phyloP scores from a whole-genome alignment of 1,140 invertebrate species.

The Pogonognathellus flavescens region DNA sequence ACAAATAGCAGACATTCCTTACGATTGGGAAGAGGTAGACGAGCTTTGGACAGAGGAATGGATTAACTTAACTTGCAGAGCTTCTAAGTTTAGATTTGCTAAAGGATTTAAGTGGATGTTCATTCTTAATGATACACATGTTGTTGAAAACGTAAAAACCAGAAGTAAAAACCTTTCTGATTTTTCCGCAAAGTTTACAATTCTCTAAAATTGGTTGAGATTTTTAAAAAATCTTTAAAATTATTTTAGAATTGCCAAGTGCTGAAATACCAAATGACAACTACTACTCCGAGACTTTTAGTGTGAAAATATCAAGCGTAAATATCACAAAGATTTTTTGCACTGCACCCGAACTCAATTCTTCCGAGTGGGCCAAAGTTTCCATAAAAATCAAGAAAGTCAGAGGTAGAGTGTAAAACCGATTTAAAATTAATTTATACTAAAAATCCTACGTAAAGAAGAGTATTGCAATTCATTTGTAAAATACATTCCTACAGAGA shows the following conservation, averaged over 20 bases:
- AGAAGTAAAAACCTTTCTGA: background rate
- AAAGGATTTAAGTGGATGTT: slow-evolving; percentile 14
- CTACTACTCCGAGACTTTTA: background rate
- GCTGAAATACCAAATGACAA: background rate
- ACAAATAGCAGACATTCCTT: background rate
- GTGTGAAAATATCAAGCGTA: background rate
- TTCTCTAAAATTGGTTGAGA: too few relatives aligned
- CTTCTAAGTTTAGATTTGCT: slow-evolving; percentile 25
- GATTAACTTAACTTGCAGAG: slow-evolving; percentile 4
- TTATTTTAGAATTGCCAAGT: slow-evolving; percentile 10
- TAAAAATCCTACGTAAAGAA: too few relatives aligned
- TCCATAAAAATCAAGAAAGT: background rate
- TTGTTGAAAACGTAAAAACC: background rate
- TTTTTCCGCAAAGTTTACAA: too few relatives aligned
- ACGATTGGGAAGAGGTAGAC: background rate
- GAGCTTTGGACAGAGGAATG: background rate
- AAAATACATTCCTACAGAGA: background rate
- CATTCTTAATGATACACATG: background rate
- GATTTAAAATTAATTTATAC: too few relatives aligned
- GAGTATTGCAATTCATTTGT: too few relatives aligned
- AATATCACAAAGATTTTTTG: slow-evolving; percentile 6
- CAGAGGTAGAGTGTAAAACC: too few relatives aligned
- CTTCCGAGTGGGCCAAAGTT: background rate
- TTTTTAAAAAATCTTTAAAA: too few relatives aligned
- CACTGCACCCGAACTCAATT: background rate